phyloP scores from a whole-genome alignment of 2,113 vertebrate species.

The Rattus rattus region DNA sequence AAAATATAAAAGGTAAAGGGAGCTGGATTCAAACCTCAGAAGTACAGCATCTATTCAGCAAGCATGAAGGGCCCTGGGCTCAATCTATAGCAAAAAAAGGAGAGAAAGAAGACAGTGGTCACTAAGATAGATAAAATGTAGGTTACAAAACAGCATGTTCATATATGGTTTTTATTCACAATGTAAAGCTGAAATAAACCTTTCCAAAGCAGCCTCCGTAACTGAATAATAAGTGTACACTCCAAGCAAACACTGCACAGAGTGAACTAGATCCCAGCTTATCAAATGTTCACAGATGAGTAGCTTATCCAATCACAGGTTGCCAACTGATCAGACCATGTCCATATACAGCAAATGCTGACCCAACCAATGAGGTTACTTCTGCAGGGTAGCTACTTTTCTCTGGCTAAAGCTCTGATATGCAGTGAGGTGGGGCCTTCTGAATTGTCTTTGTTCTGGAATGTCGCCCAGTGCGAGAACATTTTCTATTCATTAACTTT shows the following conservation, averaged over 20 bases:
- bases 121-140: not conserved
- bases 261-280: not conserved
- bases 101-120: not conserved
- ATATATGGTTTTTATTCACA: not conserved
- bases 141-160: not conserved
- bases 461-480: not conserved
- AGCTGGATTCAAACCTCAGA: not conserved
- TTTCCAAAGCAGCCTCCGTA: not conserved
- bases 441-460: not conserved
- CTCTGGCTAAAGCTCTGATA: not conserved
- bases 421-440: not conserved
- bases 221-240: not conserved
- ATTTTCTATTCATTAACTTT: not conserved
- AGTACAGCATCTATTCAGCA: not conserved
- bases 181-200: not conserved
- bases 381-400: not conserved
- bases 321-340: not conserved
- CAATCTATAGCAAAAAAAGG: not conserved
- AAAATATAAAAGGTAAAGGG: not conserved
- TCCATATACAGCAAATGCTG: not conserved
- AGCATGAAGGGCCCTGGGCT: not conserved
- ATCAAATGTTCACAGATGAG: not conserved
- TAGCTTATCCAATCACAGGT: not conserved
- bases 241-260: not conserved
- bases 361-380: not conserved